Evolutionary conservation across 1,140 invertebrate species (phyloP), one percentile per base, ranked within the genome.

Genomic region (Calephelis virginiensis): DNA sequence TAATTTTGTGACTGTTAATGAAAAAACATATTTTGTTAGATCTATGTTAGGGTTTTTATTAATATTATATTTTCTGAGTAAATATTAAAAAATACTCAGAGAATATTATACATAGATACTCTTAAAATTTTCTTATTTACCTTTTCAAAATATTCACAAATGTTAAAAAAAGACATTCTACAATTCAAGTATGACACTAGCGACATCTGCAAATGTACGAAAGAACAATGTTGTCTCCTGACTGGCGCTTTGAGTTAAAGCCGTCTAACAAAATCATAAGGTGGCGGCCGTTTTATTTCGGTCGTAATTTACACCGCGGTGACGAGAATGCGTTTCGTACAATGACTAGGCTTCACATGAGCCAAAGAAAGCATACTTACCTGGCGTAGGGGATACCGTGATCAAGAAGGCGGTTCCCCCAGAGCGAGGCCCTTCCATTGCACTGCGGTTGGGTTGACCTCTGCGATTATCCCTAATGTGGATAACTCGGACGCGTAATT

Each of bases 331-430:
- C 50, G 17, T 17, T 6, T 0, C n/a, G 8, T 9, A 11, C 4
- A 48, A n/a, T 59, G 64, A 68, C 64, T 63, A 47, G 5, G 10
- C 8, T n/a, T 0, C 11, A 0, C 2, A 10, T n/a, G 5, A 59
- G 61, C 43, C 7, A 0, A 2, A 3, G 0, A 66, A 68, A 68
- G 69, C 74, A 76, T 76, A 76, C 72, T 76, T 76, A 76, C 74
- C 74, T 76, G 72, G 74, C 74, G 74, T 74, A 76, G 74, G 74
- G 71, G 74, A 70, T 13, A 75, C 74, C 73, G 73, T 75, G 73
- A 75, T 72, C 73, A 75, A 37, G 37, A 74, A 71, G 73, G 73
- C 73, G 73, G 73, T 74, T 71, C 73, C 73, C 73, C 73, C 73
- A 71, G 73, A 74, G 73, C 70, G 70, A 74, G 70, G 66, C 68